Base-by-base conservation (phyloP, 1,140 invertebrate genomes). In the Ptiloglossa arizonensis region DNA sequence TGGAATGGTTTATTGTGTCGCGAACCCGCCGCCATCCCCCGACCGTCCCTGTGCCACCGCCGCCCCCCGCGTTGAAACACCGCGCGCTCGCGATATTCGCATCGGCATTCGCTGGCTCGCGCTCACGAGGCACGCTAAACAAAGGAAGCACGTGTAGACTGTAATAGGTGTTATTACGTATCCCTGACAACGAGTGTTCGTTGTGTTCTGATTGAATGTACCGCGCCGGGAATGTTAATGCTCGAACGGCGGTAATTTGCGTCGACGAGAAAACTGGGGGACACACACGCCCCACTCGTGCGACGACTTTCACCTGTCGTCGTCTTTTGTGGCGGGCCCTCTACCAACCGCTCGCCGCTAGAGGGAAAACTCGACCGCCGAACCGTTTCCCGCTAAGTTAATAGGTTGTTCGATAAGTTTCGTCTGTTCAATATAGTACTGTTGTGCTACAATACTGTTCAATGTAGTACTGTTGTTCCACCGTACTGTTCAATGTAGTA, bases 1-100 rank as follows among this genome's bases (percentile, higher is more conserved):
- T 84, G 87, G 87, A 89, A 91, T 90, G 82, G 88, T 89, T 89
- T 88, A 90, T 89, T 90, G 88, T 89, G 81, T 88, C 83, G 85
- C 74, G 78, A 75, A 57, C 62, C 50, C 59, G 41, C 59, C 57
- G 15, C 35, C 60, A n/a, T 44, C 50, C 63, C 44, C 57, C 69
- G 38, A 48, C 73, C 59, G 41, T 22, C 54, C 9, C 56, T n/a
- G n/a, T n/a, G n/a, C n/a, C n/a, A n/a, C n/a, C 13, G 19, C 59
- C 60, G 44, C n/a, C 60, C 56, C 64, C 32, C 19, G 35, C 48
- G 27, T 44, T 29, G 17, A 32, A 56, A 22, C 48, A 44, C 24
- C 71, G 32, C 35, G 15, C 35, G 29, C 41, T 15, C 73, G 56
- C 73, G 77, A 80, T 83, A 80, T 66, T 80, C 81, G 69, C 64